phyloP scores from a whole-genome alignment of 2,797 vertebrate genomes.

The Ptychobarbus kaznakovi region DNA sequence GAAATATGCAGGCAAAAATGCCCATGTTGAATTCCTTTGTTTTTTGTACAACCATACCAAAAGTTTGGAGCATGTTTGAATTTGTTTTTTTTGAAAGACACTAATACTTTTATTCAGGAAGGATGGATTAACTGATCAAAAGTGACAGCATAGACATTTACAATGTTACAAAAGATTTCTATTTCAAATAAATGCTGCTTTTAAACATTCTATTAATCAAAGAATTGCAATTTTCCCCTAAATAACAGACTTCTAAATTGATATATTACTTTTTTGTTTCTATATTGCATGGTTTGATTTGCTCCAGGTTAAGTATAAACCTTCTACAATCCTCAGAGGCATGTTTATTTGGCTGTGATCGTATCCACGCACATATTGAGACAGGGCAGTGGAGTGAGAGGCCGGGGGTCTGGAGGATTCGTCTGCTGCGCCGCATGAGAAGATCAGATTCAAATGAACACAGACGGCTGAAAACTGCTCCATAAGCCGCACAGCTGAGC shows the following conservation, averaged over 20 bases:
- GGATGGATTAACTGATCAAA: background rate
- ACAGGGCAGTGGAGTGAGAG: conserved; percentile 6
- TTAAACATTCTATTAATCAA: background rate
- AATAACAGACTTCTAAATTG: background rate
- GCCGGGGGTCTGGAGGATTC: background rate
- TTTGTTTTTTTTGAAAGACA: background rate
- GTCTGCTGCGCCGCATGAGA: conserved; percentile 4
- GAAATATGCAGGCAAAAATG: background rate
- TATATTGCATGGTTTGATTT: background rate
- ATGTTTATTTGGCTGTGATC: conserved; percentile 25
- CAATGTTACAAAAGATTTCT: background rate
- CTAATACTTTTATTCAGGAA: background rate
- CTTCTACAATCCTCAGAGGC: conserved; percentile 1
- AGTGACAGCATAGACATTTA: background rate
- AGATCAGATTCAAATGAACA: conserved; percentile 52
- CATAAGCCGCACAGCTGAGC: conserved; percentile 48
- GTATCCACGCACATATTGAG: conserved; percentile 23
- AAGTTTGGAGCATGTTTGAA: no score
- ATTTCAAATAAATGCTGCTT: background rate
- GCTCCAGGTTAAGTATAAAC: background rate
- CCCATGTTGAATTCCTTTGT: background rate
- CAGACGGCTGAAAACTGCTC: conserved; percentile 35
- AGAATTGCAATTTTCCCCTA: background rate
- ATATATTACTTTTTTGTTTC: background rate
- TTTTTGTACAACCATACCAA: background rate